These are phyloP conservation scores for Linyphia triangularis DNA, from an alignment of 2,888 invertebrate species.

Conservation along the genomic window DNA sequence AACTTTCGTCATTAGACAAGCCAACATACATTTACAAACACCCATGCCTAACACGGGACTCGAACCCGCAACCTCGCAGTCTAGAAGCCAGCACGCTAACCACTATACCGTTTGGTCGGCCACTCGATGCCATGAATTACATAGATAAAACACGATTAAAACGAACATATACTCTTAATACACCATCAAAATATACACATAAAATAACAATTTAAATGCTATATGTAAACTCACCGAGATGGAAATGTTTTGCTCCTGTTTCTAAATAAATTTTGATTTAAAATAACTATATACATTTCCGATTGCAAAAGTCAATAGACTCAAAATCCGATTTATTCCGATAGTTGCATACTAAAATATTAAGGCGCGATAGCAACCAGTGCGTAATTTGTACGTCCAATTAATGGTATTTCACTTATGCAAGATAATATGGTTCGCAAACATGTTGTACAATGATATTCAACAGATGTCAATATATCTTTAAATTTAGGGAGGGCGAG, in stretches of 20 bases:
- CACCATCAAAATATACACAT: not conserved
- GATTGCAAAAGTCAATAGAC: not conserved
- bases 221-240: not conserved
- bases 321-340: not conserved
- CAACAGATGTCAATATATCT: not conserved
- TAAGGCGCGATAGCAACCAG: too few species aligned
- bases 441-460: not conserved
- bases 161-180: not conserved
- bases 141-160: not conserved
- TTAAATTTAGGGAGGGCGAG: slow-evolving; percentile 37
- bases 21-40: too few species aligned
- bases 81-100: too few species aligned
- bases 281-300: not conserved
- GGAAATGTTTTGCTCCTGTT: not conserved
- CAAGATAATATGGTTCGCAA: too few species aligned
- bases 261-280: not conserved
- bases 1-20: too few species aligned
- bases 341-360: too few species aligned
- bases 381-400: too few species aligned
- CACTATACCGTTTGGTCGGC: too few species aligned
- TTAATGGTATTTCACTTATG: too few species aligned
- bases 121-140: not conserved
- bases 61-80: too few species aligned
- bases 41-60: too few species aligned
- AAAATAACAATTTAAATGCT: not conserved